Base-by-base conservation (phyloP, 1,140 invertebrate species). In the Halyomorpha halys region DNA sequence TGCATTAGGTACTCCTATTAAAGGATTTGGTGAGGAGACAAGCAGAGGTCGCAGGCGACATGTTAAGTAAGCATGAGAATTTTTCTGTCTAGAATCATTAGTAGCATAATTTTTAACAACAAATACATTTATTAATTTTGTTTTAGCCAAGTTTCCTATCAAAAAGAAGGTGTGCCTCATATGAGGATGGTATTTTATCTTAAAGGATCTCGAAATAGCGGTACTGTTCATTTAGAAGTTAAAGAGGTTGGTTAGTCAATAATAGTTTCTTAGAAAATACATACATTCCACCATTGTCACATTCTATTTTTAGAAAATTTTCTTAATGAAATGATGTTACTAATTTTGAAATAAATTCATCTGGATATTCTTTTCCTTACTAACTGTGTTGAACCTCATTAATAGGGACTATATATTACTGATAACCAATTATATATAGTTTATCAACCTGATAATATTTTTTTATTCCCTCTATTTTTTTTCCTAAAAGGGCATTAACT, bases 101-200 rank as follows among this genome's bases (percentile, higher is more conserved):
- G 34, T 9, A 53, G 66, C 61, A 25, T 66, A 44, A 44, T 18
- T 49, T 14, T 64, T 5, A 80, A 80, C 8, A 66, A 80, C 19
- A 6, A 16, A 54, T 13, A n/a, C 9, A 53, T 25, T 25, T 25
- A 5, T 65, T 64, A 59, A 66, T 71, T 68, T 16, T 64, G 80
- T 81, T 85, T 76, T 67, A 91, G 87, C 66, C 86, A 91, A 77
- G 75, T 77, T 30, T 79, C 83, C 67, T 91, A 86, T 74, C 78
- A 83, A 63, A 83, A 84, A 44, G 81, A 90, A 74, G 90, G 87
- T 23, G 79, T 81, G 16, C 83, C 86, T 68, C 84, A 87, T 71
- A 83, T 95, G 76, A 82, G 88, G 69, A 91, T 95, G 85, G 83
- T 86, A 72, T 96, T 95, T 76, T 91, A 94, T 72, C 81, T 96